A percentile compares a stretch with the other conserved stretches of the same genome.
Evolutionary conservation across 2,888 invertebrate species (phyloP).

Genomic region (Busseola fusca): DNA sequence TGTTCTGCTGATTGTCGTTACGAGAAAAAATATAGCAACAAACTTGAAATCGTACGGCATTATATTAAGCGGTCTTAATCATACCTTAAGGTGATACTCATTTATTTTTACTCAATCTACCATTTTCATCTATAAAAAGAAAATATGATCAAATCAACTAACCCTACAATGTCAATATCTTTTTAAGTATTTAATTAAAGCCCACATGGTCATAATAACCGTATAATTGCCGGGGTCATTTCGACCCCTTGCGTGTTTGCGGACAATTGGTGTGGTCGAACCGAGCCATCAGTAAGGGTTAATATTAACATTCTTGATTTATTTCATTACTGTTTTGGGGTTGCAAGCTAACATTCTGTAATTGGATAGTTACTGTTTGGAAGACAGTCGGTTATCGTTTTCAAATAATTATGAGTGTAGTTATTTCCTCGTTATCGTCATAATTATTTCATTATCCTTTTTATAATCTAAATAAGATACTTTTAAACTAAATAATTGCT

Average conservation of each 20-base stretch:
- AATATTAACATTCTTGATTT: slow-evolving; percentile 52
- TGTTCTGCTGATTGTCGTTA: neutral
- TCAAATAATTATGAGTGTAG: slow-evolving; percentile 9
- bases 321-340: slow-evolving; percentile 38
- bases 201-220: slow-evolving; percentile 58
- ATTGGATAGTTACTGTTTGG: slow-evolving; percentile 31
- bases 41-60: neutral
- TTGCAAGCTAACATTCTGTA: slow-evolving; percentile 15
- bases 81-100: neutral
- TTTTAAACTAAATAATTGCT: neutral
- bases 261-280: slow-evolving; percentile 49
- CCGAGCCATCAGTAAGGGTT: slow-evolving; percentile 40
- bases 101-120: slow-evolving; percentile 3
- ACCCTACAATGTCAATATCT: slow-evolving; percentile 40
- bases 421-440: neutral
- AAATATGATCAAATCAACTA: slow-evolving; percentile 34
- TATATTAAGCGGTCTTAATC: neutral
- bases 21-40: neutral
- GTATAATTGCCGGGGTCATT: slow-evolving; percentile 51
- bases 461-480: neutral
- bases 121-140: slow-evolving; percentile 14
- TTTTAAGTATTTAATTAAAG: slow-evolving; percentile 50
- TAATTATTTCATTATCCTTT: slow-evolving; percentile 7
- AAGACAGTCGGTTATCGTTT: slow-evolving; percentile 24
- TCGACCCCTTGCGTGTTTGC: slow-evolving; percentile 50